Evolutionary conservation across 2,113 vertebrate species (phyloP), one percentile per base, ranked within the genome.

Genomic region (Alligator mississippiensis): DNA sequence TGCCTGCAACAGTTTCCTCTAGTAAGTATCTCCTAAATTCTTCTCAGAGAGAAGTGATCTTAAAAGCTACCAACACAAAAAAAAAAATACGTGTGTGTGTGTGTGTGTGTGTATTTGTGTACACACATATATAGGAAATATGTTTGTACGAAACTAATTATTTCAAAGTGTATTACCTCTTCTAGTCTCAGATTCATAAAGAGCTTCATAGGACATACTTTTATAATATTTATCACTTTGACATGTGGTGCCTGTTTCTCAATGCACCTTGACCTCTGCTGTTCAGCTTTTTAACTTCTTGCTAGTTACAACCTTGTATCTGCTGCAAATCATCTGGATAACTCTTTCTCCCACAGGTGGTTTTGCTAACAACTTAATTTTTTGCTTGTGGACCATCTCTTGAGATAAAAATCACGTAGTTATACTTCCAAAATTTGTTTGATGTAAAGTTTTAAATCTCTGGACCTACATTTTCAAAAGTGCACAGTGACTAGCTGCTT

Each of bases 11-110:
- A 30, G 12, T 63, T 92, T 89, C 75, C 93, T 62, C 92, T 93
- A 94, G 85, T 88, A 92, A 94, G 25, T 90, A 94, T 93, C 93
- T 93, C 85, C 59, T 85, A 86, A 77, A 25, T 75, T 93, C 63
- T 93, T 93, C 90, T 95, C 85, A 86, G 19, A 0, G 1, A 84
- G 70, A 55, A 89, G 88, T 83, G 66, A 34, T 90, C 15, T 30
- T 5, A 14, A 94, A 90, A 90, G 80, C 88, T 87, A 28, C 5
- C 74, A 82, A 89, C 90, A 86, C 47, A 78, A 88, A 47, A 47
- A 47, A 38, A 38, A 47, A 47, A 47, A 47, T 6, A 47, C 8
- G 8, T 47, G 38, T 47, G 8, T 47, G 38, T 47, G 8, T 47
- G 47, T 47, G 9, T 47, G 9, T 47, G 47, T 47, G 47, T 47